Base-by-base conservation (phyloP, 2,888 invertebrate species). In the Holacanthella duospinosa region DNA sequence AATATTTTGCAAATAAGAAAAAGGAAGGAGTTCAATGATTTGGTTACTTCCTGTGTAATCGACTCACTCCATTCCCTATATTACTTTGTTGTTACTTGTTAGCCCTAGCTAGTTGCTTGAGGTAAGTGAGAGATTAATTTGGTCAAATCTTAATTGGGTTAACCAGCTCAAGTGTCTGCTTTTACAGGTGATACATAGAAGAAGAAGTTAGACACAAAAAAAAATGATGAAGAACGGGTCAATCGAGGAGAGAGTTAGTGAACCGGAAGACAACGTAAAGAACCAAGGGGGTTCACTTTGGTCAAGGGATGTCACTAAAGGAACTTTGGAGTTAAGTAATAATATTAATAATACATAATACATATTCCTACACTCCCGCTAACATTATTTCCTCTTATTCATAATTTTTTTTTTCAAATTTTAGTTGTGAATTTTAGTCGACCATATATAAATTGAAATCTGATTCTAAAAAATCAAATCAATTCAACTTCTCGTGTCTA, bases 361-460 rank as follows among this genome's bases (percentile, higher is more conserved):
- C n/a, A n/a, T n/a, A n/a, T n/a, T n/a, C n/a, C n/a, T n/a, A n/a
- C n/a, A n/a, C n/a, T n/a, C n/a, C n/a, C n/a, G n/a, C n/a, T n/a
- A n/a, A n/a, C n/a, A n/a, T n/a, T n/a, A 16, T 16, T 9, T 36
- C 36, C 36, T 9, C 48, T 48, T 48, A 9, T 21, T 48, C 48
- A 9, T 48, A 16, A 21, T 4, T 36, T 16, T 16, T 9, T 36
- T 36, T 4, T 4, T 48, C 48, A 48, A 21, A 21, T 21, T 21
- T 48, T 21, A 16, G 48, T 21, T 21, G n/a, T n/a, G n/a, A n/a
- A n/a, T n/a, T n/a, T n/a, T n/a, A n/a, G n/a, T n/a, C n/a, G n/a
- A n/a, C n/a, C n/a, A 16, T 21, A 48, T 48, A 48, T 48, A 48
- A 48, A 48, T 48, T 48, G 48, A 48, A 9, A 48, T 48, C 48